Percentiles rank a stretch among this genome's conserved stretches.
phyloP scores from a whole-genome alignment of 2,888 invertebrate genomes.

The Nycteola revayana region DNA sequence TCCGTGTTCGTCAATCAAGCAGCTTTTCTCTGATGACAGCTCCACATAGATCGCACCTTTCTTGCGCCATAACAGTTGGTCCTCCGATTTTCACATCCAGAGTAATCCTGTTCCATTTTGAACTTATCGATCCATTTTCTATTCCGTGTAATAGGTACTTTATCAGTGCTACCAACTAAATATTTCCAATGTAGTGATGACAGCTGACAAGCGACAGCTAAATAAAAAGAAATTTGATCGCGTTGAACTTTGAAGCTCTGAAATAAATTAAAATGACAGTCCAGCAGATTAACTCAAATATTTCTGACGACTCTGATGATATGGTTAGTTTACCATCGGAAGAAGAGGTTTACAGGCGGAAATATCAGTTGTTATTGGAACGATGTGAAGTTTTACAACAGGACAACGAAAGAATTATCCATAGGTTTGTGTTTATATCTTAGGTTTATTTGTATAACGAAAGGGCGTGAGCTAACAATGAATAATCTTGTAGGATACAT shows the following conservation, averaged over 20 bases:
- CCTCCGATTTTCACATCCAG: too few relatives aligned
- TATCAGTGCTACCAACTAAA: conserved; percentile 31
- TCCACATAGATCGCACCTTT: too few relatives aligned
- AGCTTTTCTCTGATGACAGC: too few relatives aligned
- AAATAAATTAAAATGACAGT: conserved; percentile 83
- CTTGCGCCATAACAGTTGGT: too few relatives aligned
- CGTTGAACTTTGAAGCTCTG: conserved; percentile 68
- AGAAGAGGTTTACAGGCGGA: conserved; percentile 87
- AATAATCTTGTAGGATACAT: conserved; percentile 81
- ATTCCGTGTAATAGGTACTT: background rate
- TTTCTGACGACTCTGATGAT: conserved; percentile 81
- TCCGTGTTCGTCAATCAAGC: too few relatives aligned
- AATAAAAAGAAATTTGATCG: conserved; percentile 70
- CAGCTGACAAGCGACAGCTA: conserved; percentile 42
- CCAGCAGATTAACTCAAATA: conserved; percentile 77
- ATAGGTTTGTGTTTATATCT: conserved; percentile 73
- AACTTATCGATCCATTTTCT: too few relatives aligned
- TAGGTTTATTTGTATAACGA: conserved; percentile 28
- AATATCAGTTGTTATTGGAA: conserved; percentile 87
- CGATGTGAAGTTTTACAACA: conserved; percentile 89
- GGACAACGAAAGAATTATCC: conserved; percentile 88
- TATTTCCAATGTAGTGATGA: conserved; percentile 27
- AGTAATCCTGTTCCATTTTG: too few relatives aligned
- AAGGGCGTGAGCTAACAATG: conserved; percentile 26
- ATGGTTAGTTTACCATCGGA: conserved; percentile 81